Percentiles rank a stretch among this genome's conserved stretches.
phyloP scores from a whole-genome alignment of 64 coral and sea anemone species.

The Dendrophyllia cribrosa region DNA sequence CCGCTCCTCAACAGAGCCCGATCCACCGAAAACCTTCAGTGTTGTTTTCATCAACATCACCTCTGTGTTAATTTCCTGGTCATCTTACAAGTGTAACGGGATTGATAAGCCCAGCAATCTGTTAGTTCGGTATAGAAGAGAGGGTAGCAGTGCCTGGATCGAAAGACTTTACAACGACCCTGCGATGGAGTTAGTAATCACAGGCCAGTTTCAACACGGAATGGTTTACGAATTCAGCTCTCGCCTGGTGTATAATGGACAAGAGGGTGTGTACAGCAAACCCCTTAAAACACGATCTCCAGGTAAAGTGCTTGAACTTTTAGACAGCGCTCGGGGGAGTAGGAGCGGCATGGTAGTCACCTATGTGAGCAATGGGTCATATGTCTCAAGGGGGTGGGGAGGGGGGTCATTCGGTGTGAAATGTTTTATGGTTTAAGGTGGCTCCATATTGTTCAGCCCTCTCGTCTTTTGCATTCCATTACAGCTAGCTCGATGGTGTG shows the following conservation, averaged over 20 bases:
- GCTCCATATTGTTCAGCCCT: too few species aligned
- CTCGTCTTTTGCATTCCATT: too few species aligned
- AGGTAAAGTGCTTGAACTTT: background rate
- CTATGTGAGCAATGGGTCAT: too few species aligned
- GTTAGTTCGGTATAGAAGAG: background rate
- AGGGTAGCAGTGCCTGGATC: background rate
- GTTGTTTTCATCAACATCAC: constrained; percentile 10
- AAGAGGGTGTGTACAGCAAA: background rate
- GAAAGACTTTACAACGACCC: background rate
- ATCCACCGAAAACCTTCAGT: background rate
- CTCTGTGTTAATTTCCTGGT: background rate
- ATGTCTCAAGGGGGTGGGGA: too few species aligned
- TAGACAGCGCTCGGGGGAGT: too few species aligned
- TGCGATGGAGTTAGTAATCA: background rate
- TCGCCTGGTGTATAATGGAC: background rate
- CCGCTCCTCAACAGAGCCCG: background rate
- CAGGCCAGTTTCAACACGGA: background rate
- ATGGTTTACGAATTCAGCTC: background rate
- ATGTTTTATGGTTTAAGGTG: too few species aligned
- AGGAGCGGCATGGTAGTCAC: too few species aligned
- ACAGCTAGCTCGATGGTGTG: too few species aligned
- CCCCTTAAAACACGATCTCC: background rate
- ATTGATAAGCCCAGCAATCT: background rate
- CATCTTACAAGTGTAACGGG: background rate
- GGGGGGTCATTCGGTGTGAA: too few species aligned